phyloP scores from a whole-genome alignment of 2,113 vertebrate species.

The Polypterus senegalus region DNA sequence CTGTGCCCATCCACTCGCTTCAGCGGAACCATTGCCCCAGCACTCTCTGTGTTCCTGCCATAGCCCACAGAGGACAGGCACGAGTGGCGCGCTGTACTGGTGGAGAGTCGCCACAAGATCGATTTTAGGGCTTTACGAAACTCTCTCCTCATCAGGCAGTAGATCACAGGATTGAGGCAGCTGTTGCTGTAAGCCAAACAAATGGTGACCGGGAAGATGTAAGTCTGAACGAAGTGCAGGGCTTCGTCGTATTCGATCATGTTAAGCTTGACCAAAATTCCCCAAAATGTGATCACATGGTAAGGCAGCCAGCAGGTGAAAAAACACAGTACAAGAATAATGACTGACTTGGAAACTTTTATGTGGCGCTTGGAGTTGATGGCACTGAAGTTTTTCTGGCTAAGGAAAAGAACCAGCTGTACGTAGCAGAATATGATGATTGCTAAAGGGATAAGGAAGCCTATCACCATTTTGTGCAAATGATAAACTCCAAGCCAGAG shows the following conservation, averaged over 20 bases:
- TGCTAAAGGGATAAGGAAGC: constrained; percentile 21
- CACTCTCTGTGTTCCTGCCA: background rate
- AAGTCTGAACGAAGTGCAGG: constrained; percentile 21
- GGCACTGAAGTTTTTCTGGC: background rate
- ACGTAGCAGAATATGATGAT: constrained; percentile 25
- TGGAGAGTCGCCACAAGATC: constrained; percentile 6
- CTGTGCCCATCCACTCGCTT: background rate
- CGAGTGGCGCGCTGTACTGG: background rate
- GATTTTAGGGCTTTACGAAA: constrained; percentile 8
- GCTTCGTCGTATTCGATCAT: constrained; percentile 12
- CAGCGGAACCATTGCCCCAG: constrained; percentile 6
- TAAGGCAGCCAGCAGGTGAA: constrained; percentile 34
- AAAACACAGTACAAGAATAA: constrained; percentile 21
- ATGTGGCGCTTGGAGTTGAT: background rate
- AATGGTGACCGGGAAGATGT: constrained; percentile 20
- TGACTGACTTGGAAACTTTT: constrained; percentile 12
- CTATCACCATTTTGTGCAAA: constrained; percentile 25
- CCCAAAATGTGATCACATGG: constrained; percentile 27
- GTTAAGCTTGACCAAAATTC: constrained; percentile 25
- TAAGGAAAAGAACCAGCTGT: constrained; percentile 23
- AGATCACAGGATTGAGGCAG: constrained; percentile 29
- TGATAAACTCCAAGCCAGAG: constrained; percentile 26
- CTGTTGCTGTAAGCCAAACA: constrained; percentile 32
- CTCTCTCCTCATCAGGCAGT: constrained; percentile 23
- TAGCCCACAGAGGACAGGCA: background rate